A percentile compares a stretch with the other conserved stretches of the same genome.
Conservation (phyloP, 1,140 invertebrate species). For the Phthorimaea operculella region DNA sequence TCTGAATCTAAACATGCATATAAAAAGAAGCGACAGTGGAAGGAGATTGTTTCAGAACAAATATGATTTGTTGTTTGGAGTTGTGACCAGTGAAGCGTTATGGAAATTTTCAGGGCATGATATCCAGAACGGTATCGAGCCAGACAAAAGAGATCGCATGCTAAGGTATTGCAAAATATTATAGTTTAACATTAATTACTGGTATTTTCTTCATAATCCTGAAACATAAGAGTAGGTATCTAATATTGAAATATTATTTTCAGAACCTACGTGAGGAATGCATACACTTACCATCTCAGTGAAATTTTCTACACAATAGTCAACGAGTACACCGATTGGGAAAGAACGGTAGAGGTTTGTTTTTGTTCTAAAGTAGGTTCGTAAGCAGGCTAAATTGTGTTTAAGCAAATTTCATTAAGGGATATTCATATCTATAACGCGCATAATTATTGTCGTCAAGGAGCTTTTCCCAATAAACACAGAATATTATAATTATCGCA, state of each 20-base stretch:
- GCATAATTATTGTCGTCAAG: too few species aligned
- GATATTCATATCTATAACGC: too few species aligned
- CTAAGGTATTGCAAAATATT: slow-evolving; percentile 68
- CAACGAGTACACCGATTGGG: slow-evolving; percentile 98
- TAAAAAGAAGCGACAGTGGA: slow-evolving; percentile 68
- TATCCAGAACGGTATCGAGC: slow-evolving; percentile 89
- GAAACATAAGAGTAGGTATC: too few species aligned
- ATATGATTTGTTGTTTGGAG: slow-evolving; percentile 86
- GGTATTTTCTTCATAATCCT: too few species aligned
- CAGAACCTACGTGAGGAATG: slow-evolving; percentile 92
- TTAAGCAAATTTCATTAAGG: too few species aligned
- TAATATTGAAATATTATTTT: slow-evolving; percentile 20
- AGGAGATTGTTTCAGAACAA: slow-evolving; percentile 67
- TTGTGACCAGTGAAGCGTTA: slow-evolving; percentile 85
- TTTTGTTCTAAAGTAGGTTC: slow-evolving; percentile 8
- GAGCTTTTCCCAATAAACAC: too few species aligned
- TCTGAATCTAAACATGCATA: slow-evolving; percentile 70
- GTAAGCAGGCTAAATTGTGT: too few species aligned
- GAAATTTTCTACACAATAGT: slow-evolving; percentile 97
- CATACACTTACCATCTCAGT: slow-evolving; percentile 93
- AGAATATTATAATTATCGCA: too few species aligned
- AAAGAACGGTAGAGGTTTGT: slow-evolving; percentile 78
- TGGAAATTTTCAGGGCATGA: slow-evolving; percentile 86
- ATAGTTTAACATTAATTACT: too few species aligned
- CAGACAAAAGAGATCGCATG: slow-evolving; percentile 88